Conservation (phyloP, 92 coral and sea anemone species). For the Montipora capitata region DNA sequence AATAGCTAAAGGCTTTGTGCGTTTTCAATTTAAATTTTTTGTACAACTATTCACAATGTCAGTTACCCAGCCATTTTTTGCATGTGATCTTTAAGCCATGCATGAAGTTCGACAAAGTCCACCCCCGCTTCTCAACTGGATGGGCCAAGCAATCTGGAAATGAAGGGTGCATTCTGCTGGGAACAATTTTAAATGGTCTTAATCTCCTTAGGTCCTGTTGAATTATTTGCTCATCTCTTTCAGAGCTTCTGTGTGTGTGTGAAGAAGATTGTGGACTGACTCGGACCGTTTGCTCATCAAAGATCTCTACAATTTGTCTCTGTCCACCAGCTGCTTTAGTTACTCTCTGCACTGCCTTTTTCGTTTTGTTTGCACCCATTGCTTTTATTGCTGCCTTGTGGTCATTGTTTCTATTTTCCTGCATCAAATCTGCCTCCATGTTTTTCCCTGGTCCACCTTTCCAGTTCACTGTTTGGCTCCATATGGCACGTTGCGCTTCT, state of each 20-base stretch:
- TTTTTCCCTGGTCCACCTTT: constrained; percentile 77
- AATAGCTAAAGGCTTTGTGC: background rate
- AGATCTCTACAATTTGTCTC: constrained; percentile 25
- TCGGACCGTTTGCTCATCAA: constrained; percentile 40
- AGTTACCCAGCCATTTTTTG: constrained; percentile 21
- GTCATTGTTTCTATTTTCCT: constrained; percentile 24
- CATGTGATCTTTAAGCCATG: constrained; percentile 78
- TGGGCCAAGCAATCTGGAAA: constrained; percentile 72
- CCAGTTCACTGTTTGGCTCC: constrained; percentile 75
- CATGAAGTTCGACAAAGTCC: constrained; percentile 74
- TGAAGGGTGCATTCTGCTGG: constrained; percentile 62
- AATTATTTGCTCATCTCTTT: constrained; percentile 76
- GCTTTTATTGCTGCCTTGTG: constrained; percentile 62
- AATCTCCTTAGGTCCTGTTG: constrained; percentile 66
- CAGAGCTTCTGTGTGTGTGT: constrained; percentile 71
- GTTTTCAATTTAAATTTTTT: background rate
- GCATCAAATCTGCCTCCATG: constrained; percentile 63
- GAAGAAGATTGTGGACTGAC: constrained; percentile 70
- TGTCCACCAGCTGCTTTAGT: constrained; percentile 61
- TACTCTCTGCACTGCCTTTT: constrained; percentile 42
- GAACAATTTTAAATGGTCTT: constrained; percentile 44
- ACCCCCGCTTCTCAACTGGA: constrained; percentile 75
- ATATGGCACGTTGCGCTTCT: constrained; percentile 68
- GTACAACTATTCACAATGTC: background rate
- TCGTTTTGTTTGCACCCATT: constrained; percentile 70